These are phyloP conservation scores for Isaurus tuberculatus DNA, from an alignment of 92 coral and sea anemone species.

Conservation along the genomic window DNA sequence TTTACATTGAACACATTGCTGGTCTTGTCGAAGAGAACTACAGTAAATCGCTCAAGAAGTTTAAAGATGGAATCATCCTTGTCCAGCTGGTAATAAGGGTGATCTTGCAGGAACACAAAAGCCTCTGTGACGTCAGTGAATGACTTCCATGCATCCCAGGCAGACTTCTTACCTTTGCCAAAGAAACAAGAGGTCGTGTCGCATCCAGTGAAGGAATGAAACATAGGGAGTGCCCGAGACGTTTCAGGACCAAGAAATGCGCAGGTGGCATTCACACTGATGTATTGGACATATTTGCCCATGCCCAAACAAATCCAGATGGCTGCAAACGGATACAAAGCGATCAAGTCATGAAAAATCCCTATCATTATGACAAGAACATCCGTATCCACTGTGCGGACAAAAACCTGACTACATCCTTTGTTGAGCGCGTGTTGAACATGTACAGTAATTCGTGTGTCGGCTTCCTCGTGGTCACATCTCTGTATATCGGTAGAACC, in stretches of 20 bases:
- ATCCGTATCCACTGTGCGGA: conserved; percentile 49
- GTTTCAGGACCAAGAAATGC: conserved; percentile 42
- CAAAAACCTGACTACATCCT: conserved; percentile 17
- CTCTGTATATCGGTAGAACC: conserved; percentile 41
- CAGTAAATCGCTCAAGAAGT: conserved; percentile 47
- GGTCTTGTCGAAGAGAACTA: conserved; percentile 53
- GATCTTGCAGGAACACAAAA: too few relatives aligned
- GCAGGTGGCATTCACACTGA: too few relatives aligned
- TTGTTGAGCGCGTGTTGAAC: conserved; percentile 32
- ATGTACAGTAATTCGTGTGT: conserved; percentile 58
- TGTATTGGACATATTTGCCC: conserved; percentile 34
- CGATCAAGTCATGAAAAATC: not conserved
- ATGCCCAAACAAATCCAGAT: conserved; percentile 51
- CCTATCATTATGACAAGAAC: conserved; percentile 45
- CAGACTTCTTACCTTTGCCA: conserved; percentile 52
- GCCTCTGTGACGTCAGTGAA: conserved; percentile 41
- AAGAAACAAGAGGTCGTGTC: conserved; percentile 45
- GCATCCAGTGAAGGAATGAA: conserved; percentile 41
- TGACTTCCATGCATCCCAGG: conserved; percentile 46
- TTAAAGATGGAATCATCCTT: conserved; percentile 49
- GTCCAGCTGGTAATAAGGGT: too few relatives aligned
- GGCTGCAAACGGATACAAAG: conserved; percentile 3
- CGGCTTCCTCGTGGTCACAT: conserved; percentile 60
- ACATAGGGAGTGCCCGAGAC: conserved; percentile 30
- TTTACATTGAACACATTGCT: too few relatives aligned